Conservation (phyloP, 2,113 vertebrate species). For the Tapirus terrestris region DNA sequence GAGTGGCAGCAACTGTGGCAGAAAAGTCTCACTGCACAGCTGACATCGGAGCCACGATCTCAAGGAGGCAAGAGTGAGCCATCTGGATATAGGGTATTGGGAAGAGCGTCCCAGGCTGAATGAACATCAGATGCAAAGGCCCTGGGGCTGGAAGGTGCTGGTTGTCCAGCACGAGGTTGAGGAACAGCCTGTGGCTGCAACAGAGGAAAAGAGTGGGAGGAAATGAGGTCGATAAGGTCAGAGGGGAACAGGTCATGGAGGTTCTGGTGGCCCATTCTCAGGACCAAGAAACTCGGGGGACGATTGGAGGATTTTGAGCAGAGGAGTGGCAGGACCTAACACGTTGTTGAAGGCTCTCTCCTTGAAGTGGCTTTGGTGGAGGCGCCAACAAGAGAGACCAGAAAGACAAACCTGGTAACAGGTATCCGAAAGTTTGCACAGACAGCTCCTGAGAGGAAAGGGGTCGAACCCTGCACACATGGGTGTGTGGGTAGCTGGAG, state of each 20-base stretch:
- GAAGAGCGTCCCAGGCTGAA: background rate
- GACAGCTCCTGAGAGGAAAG: conserved; percentile 4
- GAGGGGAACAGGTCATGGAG: background rate
- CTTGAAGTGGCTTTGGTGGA: background rate
- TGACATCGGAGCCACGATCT: background rate
- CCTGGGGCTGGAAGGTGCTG: background rate
- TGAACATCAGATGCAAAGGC: background rate
- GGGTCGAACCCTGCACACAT: background rate
- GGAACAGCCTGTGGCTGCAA: background rate
- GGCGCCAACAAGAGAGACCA: background rate
- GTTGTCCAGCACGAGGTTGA: background rate
- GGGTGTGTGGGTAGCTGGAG: background rate
- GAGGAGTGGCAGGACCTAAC: background rate
- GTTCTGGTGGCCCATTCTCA: background rate
- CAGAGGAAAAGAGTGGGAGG: background rate
- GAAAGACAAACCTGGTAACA: conserved; percentile 40
- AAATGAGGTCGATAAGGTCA: background rate
- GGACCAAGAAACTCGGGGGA: background rate
- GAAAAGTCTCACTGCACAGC: background rate
- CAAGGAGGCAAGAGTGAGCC: background rate
- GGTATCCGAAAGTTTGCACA: conserved; percentile 61
- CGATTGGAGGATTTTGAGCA: background rate
- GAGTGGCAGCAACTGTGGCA: background rate
- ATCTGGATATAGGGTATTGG: background rate
- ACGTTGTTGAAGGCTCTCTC: background rate